Evolutionary conservation across 2,797 vertebrate genomes (phyloP).

Genomic region (Catharus ustulatus): DNA sequence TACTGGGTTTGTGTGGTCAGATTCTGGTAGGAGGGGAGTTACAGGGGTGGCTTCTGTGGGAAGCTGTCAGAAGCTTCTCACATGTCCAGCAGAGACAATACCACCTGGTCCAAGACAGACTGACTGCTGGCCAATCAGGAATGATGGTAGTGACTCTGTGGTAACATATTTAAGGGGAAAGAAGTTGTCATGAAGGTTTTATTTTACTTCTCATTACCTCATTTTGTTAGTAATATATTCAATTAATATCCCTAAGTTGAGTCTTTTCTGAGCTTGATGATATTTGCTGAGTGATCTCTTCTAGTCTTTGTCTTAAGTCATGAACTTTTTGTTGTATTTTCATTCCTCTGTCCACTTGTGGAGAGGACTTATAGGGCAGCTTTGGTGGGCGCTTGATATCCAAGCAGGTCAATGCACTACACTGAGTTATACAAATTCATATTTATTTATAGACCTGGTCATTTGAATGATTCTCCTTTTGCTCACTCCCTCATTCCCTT

Average conservation of each 20-base stretch:
- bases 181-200: too few relatives aligned
- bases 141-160: too few relatives aligned
- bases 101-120: not conserved
- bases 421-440: not conserved
- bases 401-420: fast-evolving
- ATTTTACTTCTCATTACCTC: not conserved
- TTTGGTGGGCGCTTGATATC: not conserved
- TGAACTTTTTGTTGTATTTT: fast-evolving
- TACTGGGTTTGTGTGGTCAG: not conserved
- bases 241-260: not conserved
- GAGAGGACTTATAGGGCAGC: not conserved
- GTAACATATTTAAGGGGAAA: not conserved
- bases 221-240: not conserved
- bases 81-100: not conserved
- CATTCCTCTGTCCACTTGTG: not conserved
- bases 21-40: not conserved
- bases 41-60: not conserved
- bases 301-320: not conserved
- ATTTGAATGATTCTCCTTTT: not conserved
- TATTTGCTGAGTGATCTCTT: not conserved
- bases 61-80: not conserved
- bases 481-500: not conserved
- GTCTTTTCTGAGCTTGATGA: not conserved
- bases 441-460: not conserved
- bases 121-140: not conserved